phyloP scores from a whole-genome alignment of 2,888 invertebrate genomes.

The Brachyptera putata region DNA sequence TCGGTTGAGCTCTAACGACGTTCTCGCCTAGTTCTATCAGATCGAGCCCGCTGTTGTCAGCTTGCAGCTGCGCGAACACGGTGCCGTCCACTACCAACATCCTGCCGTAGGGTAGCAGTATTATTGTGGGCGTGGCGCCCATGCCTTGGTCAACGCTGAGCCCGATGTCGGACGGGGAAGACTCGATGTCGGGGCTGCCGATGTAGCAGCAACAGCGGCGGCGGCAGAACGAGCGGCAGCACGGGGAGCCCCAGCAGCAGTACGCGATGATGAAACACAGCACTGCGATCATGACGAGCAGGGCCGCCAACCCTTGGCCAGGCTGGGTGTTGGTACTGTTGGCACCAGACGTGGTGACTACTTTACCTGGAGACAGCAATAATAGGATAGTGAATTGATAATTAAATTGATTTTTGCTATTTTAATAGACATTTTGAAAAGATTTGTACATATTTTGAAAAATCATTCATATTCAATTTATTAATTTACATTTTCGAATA shows the following conservation, averaged over 20 bases:
- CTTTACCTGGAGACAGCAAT: conserved; percentile 34
- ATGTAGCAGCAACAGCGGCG: conserved; percentile 40
- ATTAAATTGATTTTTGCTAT: too few species aligned
- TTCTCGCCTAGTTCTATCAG: conserved; percentile 52
- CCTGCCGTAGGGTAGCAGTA: conserved; percentile 52
- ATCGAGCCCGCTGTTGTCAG: conserved; percentile 45
- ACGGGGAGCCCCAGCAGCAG: conserved; percentile 56
- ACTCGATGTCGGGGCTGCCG: conserved; percentile 27
- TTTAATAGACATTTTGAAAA: too few species aligned
- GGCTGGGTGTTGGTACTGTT: conserved; percentile 38
- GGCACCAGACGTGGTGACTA: conserved; percentile 31
- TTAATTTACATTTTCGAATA: too few species aligned
- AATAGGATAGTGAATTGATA: too few species aligned
- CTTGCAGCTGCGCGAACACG: conserved; percentile 50
- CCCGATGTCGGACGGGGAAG: conserved; percentile 32
- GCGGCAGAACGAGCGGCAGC: conserved; percentile 50
- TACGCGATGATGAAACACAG: conserved; percentile 53
- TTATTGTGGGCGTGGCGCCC: conserved; percentile 52
- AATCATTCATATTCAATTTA: too few species aligned
- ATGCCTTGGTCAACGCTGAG: conserved; percentile 38
- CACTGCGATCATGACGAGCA: conserved; percentile 54
- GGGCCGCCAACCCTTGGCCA: conserved; percentile 50
- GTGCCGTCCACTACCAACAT: conserved; percentile 54
- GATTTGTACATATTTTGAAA: too few species aligned
- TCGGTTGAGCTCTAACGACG: conserved; percentile 47